Conservation (phyloP, 2,888 invertebrate species). For the Gastracanthus pulcherrimus region DNA sequence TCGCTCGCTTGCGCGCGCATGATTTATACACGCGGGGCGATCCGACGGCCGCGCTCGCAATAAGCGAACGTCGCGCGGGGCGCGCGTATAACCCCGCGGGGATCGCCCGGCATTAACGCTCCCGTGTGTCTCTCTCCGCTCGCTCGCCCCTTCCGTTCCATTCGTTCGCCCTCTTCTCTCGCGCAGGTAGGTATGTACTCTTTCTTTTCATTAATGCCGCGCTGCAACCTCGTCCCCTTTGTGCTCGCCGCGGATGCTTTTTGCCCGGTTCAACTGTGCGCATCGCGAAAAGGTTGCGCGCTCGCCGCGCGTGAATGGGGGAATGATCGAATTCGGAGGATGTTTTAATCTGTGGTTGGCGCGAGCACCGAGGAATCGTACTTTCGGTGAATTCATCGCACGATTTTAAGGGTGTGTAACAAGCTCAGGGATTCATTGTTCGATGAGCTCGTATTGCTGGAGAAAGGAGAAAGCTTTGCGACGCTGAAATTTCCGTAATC, state of each 20-base stretch:
- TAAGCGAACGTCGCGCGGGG: background rate
- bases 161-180: background rate
- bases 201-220: slow-evolving; percentile 41
- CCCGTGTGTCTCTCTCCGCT: background rate
- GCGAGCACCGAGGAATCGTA: too few relatives aligned
- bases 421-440: too few relatives aligned
- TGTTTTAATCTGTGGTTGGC: too few relatives aligned
- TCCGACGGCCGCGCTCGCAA: background rate
- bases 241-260: background rate
- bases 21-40: slow-evolving; percentile 19
- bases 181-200: too few relatives aligned
- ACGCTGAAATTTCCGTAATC: too few relatives aligned
- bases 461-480: too few relatives aligned
- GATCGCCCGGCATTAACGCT: background rate
- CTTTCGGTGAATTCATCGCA: too few relatives aligned
- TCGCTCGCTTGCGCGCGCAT: slow-evolving; percentile 8
- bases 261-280: background rate
- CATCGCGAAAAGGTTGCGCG: too few relatives aligned
- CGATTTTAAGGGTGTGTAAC: too few relatives aligned
- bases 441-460: too few relatives aligned
- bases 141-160: background rate
- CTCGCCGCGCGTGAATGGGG: background rate
- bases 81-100: background rate
- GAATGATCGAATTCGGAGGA: too few relatives aligned
- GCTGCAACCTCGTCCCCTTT: slow-evolving; percentile 9